Percentiles rank a stretch among this genome's conserved stretches.
These are phyloP conservation scores for Andrena camellia DNA, from an alignment of 2,888 invertebrate species.

Conservation along the genomic window DNA sequence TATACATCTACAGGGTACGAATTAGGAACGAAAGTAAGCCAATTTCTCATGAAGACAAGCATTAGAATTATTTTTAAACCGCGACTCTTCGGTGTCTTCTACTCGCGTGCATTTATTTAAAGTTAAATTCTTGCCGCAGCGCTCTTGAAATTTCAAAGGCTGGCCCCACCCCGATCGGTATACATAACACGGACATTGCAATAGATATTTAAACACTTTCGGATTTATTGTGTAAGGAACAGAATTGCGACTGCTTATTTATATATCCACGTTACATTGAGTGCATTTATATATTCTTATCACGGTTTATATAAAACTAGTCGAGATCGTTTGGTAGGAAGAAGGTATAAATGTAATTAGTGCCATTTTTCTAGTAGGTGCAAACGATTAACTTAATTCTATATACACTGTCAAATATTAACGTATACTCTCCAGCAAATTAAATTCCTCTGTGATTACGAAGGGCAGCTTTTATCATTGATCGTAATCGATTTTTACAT, in stretches of 20 bases:
- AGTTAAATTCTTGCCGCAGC: neutral
- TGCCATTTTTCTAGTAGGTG: constrained; percentile 2
- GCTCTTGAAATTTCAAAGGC: neutral
- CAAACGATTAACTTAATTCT: neutral
- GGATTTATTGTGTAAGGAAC: neutral
- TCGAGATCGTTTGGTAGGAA: neutral
- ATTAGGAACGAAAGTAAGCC: constrained; percentile 35
- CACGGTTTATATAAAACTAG: constrained; percentile 4
- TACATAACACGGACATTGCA: neutral
- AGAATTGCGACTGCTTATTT: neutral
- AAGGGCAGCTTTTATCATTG: constrained; percentile 4
- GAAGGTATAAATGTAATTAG: constrained; percentile 6
- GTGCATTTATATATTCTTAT: constrained; percentile 35
- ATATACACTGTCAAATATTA: neutral
- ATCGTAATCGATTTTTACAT: neutral
- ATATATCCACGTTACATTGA: constrained; percentile 7
- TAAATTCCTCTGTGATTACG: neutral
- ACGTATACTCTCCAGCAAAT: neutral
- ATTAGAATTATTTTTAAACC: neutral
- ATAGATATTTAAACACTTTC: neutral
- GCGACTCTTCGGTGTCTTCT: neutral
- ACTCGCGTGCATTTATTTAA: constrained; percentile 6
- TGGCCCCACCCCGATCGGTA: neutral
- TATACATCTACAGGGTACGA: constrained; percentile 49
- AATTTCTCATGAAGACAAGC: constrained; percentile 29